These are phyloP conservation scores for Ormyrus pomaceus DNA, from an alignment of 2,888 invertebrate species.

Conservation along the genomic window DNA sequence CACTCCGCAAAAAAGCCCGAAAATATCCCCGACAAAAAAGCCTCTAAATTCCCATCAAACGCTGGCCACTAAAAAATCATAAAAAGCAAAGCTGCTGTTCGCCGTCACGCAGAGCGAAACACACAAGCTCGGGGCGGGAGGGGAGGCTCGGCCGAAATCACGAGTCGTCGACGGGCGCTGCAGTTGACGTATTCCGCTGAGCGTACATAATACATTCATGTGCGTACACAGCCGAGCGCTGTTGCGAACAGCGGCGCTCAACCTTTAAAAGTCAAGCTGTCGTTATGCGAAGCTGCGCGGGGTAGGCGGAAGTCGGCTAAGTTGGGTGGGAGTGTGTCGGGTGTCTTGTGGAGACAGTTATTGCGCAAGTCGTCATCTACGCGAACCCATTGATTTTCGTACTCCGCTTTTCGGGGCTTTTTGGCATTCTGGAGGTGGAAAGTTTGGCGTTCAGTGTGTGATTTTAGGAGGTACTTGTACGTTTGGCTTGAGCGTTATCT, in stretches of 20 bases:
- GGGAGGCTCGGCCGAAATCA: neutral
- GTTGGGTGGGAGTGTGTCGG: no score
- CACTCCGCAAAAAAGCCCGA: neutral
- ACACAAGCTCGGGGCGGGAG: constrained; percentile 58
- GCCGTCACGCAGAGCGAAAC: neutral
- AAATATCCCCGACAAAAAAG: neutral
- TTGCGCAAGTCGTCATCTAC: constrained; percentile 2
- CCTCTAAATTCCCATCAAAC: neutral
- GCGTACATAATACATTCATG: constrained; percentile 72
- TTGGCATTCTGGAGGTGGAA: no score
- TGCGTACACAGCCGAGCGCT: constrained; percentile 57
- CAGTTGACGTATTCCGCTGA: constrained; percentile 71
- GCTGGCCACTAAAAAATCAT: constrained; percentile 42
- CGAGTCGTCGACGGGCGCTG: constrained; percentile 62
- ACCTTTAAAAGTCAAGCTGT: constrained; percentile 44
- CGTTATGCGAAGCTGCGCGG: no score
- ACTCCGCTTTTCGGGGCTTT: no score
- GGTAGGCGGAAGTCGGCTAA: no score
- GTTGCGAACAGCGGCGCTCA: constrained; percentile 65
- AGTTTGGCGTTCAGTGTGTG: no score
- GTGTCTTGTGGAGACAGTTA: constrained; percentile 1
- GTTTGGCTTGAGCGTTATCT: no score
- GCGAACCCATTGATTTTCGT: no score
- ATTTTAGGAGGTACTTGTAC: no score
- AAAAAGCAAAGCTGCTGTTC: neutral